phyloP scores from a whole-genome alignment of 2,113 vertebrate genomes.

The Callipepla californica region DNA sequence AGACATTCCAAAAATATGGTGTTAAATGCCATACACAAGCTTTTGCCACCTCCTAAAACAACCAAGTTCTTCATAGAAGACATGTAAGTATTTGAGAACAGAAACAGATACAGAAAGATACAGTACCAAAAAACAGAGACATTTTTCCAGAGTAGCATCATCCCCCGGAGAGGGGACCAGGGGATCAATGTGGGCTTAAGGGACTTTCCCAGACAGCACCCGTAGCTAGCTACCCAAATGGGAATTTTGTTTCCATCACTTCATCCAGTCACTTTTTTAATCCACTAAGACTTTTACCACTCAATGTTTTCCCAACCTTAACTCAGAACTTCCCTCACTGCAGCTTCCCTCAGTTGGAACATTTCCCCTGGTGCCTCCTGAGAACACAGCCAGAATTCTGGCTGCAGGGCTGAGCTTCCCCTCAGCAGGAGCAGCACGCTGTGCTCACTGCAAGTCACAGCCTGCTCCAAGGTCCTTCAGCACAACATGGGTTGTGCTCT shows the following conservation, averaged over 20 bases:
- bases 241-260: not conserved
- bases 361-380: not conserved
- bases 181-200: not conserved
- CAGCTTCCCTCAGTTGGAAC: not conserved
- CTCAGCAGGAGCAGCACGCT: not conserved
- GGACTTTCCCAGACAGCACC: not conserved
- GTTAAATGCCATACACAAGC: not conserved
- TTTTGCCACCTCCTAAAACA: not conserved
- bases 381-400: not conserved
- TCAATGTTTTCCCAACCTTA: not conserved
- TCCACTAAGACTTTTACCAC: not conserved
- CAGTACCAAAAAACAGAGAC: not conserved
- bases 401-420: not conserved
- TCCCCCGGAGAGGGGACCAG: not conserved
- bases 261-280: not conserved
- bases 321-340: not conserved
- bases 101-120: not conserved
- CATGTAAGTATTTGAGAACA: not conserved
- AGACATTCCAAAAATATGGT: not conserved
- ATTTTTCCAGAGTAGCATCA: not conserved
- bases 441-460: not conserved
- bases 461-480: not conserved
- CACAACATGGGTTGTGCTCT: not conserved
- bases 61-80: not conserved
- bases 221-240: not conserved